Conservation (phyloP, 2,797 vertebrate genomes). For the Synanceia verrucosa region DNA sequence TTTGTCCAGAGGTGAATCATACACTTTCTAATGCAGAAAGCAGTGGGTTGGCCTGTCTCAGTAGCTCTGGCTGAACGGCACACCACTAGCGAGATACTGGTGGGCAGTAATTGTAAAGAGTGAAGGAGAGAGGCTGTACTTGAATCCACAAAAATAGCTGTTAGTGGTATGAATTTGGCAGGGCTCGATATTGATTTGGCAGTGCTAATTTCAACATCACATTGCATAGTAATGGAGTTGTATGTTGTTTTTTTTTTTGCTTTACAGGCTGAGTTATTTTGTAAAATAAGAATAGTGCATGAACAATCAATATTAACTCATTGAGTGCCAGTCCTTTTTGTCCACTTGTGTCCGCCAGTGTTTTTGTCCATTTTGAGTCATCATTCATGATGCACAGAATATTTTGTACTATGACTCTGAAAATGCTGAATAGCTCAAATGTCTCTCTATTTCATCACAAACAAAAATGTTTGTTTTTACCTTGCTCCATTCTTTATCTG, state of each 20-base stretch:
- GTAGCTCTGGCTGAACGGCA: constrained; percentile 17
- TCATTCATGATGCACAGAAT: no score
- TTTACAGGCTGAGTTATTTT: neutral
- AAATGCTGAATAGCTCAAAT: no score
- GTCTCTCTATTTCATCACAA: no score
- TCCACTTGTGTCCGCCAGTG: no score
- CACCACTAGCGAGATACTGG: neutral
- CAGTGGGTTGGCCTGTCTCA: constrained; percentile 24
- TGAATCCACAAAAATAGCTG: constrained; percentile 4
- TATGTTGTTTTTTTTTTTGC: neutral
- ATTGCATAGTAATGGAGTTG: neutral
- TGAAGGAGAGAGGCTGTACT: neutral
- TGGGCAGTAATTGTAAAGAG: constrained; percentile 22
- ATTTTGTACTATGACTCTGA: no score
- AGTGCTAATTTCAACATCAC: constrained; percentile 11
- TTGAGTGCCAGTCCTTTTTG: no score
- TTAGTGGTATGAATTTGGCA: constrained; percentile 3
- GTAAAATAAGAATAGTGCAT: neutral
- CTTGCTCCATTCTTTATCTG: no score
- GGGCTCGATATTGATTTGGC: neutral
- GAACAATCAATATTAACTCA: neutral
- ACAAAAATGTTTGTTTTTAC: no score
- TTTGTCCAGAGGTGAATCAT: constrained; percentile 28
- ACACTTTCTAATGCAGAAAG: constrained; percentile 22
- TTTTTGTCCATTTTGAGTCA: no score